A percentile compares a stretch with the other conserved stretches of the same genome.
These are phyloP conservation scores for Macropodus opercularis DNA, from an alignment of 2,797 vertebrate species.

Conservation along the genomic window DNA sequence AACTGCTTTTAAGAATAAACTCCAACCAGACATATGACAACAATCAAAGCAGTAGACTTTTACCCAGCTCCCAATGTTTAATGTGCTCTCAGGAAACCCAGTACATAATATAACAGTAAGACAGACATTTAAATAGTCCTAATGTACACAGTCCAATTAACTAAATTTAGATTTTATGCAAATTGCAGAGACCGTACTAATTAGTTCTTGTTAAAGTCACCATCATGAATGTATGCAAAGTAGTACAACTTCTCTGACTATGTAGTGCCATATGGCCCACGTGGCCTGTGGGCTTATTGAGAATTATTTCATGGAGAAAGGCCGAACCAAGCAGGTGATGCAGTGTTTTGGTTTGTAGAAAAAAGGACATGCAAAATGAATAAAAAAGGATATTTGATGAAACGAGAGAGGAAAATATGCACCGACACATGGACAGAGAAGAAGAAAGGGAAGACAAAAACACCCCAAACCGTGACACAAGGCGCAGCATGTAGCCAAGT, in stretches of 20 bases:
- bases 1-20: too few species aligned
- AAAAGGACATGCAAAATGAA: neutral
- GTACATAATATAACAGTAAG: conserved; percentile 16
- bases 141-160: conserved; percentile 59
- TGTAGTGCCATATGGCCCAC: conserved; percentile 72
- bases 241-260: conserved; percentile 64
- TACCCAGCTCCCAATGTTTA: conserved; percentile 35
- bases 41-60: conserved; percentile 22
- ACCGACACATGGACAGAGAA: conserved; percentile 14
- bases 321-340: conserved; percentile 61
- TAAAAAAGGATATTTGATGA: neutral
- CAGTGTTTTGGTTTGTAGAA: conserved; percentile 43
- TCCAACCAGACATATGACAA: conserved; percentile 7
- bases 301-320: conserved; percentile 62
- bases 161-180: conserved; percentile 60
- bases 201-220: conserved; percentile 67
- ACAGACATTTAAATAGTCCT: conserved; percentile 44
- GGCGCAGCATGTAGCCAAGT: conserved; percentile 52
- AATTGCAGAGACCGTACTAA: conserved; percentile 65
- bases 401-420: conserved; percentile 14
- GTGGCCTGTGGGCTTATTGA: conserved; percentile 69
- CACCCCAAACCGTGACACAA: conserved; percentile 19
- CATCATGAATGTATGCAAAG: conserved; percentile 54
- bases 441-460: conserved; percentile 11
- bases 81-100: conserved; percentile 31